These are phyloP conservation scores for Cotesia chilonis DNA, from an alignment of 1,140 invertebrate genomes.

Conservation along the genomic window DNA sequence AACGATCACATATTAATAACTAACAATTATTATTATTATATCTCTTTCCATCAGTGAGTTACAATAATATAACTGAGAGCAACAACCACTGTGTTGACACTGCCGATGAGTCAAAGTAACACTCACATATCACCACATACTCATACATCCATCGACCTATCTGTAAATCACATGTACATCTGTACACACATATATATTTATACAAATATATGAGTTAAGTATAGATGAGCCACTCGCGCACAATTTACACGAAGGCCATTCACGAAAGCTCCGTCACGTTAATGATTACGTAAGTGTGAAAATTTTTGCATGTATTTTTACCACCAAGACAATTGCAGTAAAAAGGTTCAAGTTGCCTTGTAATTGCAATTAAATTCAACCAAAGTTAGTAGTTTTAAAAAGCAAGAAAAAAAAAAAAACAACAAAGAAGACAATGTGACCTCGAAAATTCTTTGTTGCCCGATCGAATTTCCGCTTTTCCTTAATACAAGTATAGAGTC, in stretches of 20 bases:
- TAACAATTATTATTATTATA: too few relatives aligned
- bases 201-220: not conserved
- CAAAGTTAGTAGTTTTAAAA: too few relatives aligned
- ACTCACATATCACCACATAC: constrained; percentile 5
- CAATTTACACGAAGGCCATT: constrained; percentile 24
- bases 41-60: too few relatives aligned
- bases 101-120: constrained; percentile 4
- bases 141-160: not conserved
- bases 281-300: constrained; percentile 24
- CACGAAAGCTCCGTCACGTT: constrained; percentile 21
- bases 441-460: constrained; percentile 28
- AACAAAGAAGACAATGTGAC: constrained; percentile 16
- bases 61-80: too few relatives aligned
- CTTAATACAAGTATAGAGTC: not conserved
- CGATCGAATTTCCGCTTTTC: constrained; percentile 41
- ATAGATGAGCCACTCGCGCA: not conserved
- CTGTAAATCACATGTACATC: not conserved
- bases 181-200: not conserved
- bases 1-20: too few relatives aligned
- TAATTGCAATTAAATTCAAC: too few relatives aligned
- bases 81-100: constrained; percentile 21
- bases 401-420: too few relatives aligned
- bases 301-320: not conserved
- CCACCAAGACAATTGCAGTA: too few relatives aligned
- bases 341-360: too few relatives aligned